Base-by-base conservation (phyloP, 2,113 vertebrate species). In the Arizona elegans region DNA sequence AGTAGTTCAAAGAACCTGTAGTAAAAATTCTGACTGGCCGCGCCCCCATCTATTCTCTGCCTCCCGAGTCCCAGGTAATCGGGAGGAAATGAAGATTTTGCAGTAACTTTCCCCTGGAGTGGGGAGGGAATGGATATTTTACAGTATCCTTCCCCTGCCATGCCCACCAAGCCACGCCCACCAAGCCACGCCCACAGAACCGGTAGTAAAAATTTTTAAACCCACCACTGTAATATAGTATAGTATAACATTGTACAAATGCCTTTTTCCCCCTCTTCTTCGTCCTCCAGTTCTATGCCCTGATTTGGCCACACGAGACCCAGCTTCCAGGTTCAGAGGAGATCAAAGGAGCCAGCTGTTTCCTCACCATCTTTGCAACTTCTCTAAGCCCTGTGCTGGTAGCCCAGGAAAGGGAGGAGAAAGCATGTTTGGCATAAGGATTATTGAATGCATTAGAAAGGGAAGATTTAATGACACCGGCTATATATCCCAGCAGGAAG, bases 401-500 rank as follows among this genome's bases (percentile, higher is more conserved):
- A 43, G 62, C 53, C 2, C 21, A 86, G 56, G 54, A 58, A 53
- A 52, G 24, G 92, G 0, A 5, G 38, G 92, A 86, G 85, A 62
- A 29, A n/a, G 0, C n/a, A 19, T 96, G 94, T 97, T 97, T 97
- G 96, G 95, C 91, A 92, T 59, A 92, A 53, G 94, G 96, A 97
- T 97, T 97, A 97, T 96, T 97, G 96, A 94, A 85, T 88, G 92
- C 58, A 95, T 96, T 94, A 91, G 94, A 96, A 96, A 97, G 90
- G 0, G 88, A 93, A 95, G 96, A 92, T 96, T 93, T 93, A 93
- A 92, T 86, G 91, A 93, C 93, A 90, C 93, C 33, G 13, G 91
- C 38, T n/a, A 55, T n/a, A 65, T 90, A 91, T 26, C 55, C 5
- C 24, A 33, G 58, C 24, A 33, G 58, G 88, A 92, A 50, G 43